phyloP scores from a whole-genome alignment of 2,888 invertebrate species.

The Caenorhabditis sp. region DNA sequence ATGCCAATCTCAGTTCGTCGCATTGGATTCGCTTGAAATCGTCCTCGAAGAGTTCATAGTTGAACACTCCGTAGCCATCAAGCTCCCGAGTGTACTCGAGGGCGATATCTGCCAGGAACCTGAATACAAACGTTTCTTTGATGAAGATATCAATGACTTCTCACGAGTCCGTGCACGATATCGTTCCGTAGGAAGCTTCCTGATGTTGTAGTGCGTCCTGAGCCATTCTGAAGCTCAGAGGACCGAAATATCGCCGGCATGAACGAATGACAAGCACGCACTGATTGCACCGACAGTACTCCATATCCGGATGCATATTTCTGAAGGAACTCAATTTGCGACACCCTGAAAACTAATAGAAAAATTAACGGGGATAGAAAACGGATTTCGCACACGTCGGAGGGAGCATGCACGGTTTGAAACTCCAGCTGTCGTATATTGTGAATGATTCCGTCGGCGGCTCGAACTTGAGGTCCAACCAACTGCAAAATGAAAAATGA shows the following conservation, averaged over 20 bases:
- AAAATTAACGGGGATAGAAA: too few relatives aligned
- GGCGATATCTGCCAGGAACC: constrained; percentile 36
- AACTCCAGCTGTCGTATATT: constrained; percentile 27
- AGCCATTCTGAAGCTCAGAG: constrained; percentile 21
- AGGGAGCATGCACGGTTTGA: constrained; percentile 26
- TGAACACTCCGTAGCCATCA: neutral
- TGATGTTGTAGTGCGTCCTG: constrained; percentile 1
- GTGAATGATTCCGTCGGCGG: constrained; percentile 16
- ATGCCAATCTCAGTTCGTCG: constrained; percentile 8
- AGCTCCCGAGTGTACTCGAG: constrained; percentile 1
- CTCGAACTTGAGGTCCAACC: constrained; percentile 19
- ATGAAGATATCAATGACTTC: neutral
- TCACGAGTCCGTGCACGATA: constrained; percentile 20
- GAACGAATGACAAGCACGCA: constrained; percentile 2
- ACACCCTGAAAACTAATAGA: neutral
- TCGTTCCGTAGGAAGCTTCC: neutral
- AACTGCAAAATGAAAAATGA: constrained; percentile 15
- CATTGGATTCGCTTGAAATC: constrained; percentile 5
- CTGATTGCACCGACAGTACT: constrained; percentile 17
- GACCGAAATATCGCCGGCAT: constrained; percentile 1
- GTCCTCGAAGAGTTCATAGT: neutral
- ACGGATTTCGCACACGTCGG: neutral
- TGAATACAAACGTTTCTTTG: neutral
- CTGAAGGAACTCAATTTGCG: too few relatives aligned
- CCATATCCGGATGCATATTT: constrained; percentile 41